Percentiles rank a stretch among this genome's conserved stretches.
Conservation (phyloP, 2,113 vertebrate genomes). For the Odocoileus virginianus region DNA sequence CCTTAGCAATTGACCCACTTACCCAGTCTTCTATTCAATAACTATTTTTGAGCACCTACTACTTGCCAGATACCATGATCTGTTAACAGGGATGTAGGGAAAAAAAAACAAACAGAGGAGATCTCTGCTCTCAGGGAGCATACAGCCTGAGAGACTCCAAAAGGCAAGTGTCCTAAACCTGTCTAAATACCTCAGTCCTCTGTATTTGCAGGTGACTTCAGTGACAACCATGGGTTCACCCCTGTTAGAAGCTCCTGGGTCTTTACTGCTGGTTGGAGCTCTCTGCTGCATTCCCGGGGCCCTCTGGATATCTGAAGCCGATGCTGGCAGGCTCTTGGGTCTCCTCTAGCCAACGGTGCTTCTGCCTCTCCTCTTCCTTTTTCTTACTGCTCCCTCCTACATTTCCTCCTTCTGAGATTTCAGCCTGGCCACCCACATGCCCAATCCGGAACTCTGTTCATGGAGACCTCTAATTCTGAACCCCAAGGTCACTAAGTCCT, state of each 20-base stretch:
- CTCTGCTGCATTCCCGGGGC: not conserved
- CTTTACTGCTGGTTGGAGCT: not conserved
- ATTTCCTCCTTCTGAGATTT: not conserved
- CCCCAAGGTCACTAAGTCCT: not conserved
- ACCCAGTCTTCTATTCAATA: not conserved
- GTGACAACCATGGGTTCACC: not conserved
- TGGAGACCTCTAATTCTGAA: not conserved
- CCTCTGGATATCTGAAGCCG: not conserved
- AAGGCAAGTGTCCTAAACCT: not conserved
- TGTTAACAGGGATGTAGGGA: not conserved
- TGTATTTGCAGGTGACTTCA: not conserved
- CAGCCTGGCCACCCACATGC: not conserved
- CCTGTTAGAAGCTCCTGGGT: not conserved
- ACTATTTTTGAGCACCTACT: not conserved
- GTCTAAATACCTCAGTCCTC: not conserved
- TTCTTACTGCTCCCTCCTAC: not conserved
- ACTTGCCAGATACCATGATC: not conserved
- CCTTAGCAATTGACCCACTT: not conserved
- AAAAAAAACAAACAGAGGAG: not conserved
- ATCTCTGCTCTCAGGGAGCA: not conserved
- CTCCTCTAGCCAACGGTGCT: rapidly evolving
- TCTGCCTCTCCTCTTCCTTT: not conserved
- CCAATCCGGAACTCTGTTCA: not conserved
- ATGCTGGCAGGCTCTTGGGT: not conserved
- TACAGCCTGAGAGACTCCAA: not conserved